Conservation (phyloP, 2,888 invertebrate species). For the Boloria selene region DNA sequence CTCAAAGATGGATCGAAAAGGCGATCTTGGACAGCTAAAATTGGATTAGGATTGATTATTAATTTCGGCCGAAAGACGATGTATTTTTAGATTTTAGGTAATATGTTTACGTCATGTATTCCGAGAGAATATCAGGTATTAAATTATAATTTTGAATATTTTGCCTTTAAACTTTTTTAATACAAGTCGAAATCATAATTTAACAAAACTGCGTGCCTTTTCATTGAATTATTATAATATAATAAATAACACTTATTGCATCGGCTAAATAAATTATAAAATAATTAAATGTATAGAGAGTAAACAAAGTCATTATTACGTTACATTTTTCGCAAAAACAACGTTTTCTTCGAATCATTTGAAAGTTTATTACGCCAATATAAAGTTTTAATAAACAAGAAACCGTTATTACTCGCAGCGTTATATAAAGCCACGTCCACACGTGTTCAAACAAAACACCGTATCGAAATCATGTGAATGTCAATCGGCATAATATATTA, state of each 20-base stretch:
- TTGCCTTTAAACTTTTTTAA: neutral
- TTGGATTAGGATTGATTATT: too few species aligned
- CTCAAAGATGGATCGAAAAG: too few species aligned
- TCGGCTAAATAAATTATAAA: neutral
- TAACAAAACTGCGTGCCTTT: conserved; percentile 10
- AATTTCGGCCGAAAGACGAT: too few species aligned
- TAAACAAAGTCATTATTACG: neutral
- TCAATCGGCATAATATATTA: neutral
- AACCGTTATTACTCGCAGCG: conserved; percentile 20
- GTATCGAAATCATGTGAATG: neutral
- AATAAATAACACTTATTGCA: too few species aligned
- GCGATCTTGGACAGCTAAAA: too few species aligned
- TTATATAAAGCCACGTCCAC: conserved; percentile 20
- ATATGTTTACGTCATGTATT: conserved; percentile 6
- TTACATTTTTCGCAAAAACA: conserved; percentile 15
- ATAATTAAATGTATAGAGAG: neutral
- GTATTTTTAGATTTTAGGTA: conserved; percentile 3
- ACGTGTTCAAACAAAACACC: neutral
- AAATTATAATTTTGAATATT: neutral
- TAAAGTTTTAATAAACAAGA: conserved; percentile 27
- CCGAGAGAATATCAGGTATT: neutral
- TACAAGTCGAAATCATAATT: conserved; percentile 26
- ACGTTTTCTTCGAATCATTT: conserved; percentile 18
- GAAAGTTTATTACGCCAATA: conserved; percentile 23
- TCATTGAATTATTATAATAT: conserved; percentile 2